Base-by-base conservation (phyloP, 2,113 vertebrate species). In the Lampris megalopsis region DNA sequence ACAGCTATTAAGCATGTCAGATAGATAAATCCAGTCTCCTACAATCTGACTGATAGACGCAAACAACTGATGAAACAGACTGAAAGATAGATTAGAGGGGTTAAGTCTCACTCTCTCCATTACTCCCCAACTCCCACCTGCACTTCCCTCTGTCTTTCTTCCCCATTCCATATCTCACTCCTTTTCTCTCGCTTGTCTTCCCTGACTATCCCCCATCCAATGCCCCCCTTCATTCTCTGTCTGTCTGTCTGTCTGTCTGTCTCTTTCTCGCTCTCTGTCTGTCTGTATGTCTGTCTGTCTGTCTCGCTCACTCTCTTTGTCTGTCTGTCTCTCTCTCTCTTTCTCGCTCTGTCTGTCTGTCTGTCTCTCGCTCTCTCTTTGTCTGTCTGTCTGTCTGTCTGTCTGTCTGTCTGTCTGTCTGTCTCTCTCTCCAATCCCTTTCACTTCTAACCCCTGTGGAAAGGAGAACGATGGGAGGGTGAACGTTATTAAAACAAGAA, bases 11-110 rank as follows among this genome's bases (percentile, higher is more conserved):
- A 84, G 78, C 75, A 9, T 48, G 79, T 70, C 80, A 79, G 74
- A 66, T 2, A 6, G 76, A 73, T 74, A 53, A 63, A 66, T 36
- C 38, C 37, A 78, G 78, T 80, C 83, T 83, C 83, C 73, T 88
- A 79, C 75, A 81, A 43, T 82, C 73, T 69, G 58, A 70, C 80
- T 83, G 77, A 89, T 82, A n/a, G 76, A 60, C 4, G 52, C 79
- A 86, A 91, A 91, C 89, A 86, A 70, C 76, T 87, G 86, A 92
- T 86, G 88, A 90, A 88, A 84, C 77, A 62, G 45, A 73, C 78
- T 75, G 79, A 83, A 87, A 86, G 83, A 85, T 62, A 69, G 56
- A 84, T 24, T 52, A 13, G 84, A 77, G 38, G 47, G 48, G 50
- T 48, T 68, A 64, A 63, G 49, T n/a, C 71, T 74, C 78, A 59